Base-by-base conservation (phyloP, 2,113 vertebrate species). In the Hydrochoerus hydrochaeris region DNA sequence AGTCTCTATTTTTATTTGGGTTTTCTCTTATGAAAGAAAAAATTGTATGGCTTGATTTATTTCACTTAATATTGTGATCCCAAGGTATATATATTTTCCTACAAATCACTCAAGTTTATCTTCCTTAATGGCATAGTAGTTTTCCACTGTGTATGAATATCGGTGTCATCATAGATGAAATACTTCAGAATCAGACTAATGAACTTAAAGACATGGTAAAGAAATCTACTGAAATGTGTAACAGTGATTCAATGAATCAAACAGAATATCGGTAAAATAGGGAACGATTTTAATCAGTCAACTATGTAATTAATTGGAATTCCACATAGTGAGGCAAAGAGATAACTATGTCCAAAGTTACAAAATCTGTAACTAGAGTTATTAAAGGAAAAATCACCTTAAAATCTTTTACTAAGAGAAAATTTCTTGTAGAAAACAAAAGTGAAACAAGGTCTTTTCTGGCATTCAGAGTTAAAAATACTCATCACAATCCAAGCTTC, bases 381-480 rank as follows among this genome's bases (percentile, higher is more conserved):
- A 49, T 52, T 63, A 71, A 85, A 62, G 32, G 11, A 24, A 57
- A 90, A 90, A 91, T 62, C 26, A 80, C 4, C 1, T 84, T 78
- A 62, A 26, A 57, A 32, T 63, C 7, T 41, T 82, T 86, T 52
- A 75, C 16, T 52, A 83, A 67, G 2, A 57, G 38, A 67, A 87
- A 77, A 20, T 63, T 69, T 49, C 13, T 78, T 91, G 83, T 57
- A 97, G 67, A 84, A 91, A 91, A 49, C 77, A 10, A 94, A 71
- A 4, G 28, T 85, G 32, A 82, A 82, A 75, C 73, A 63, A 73
- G 28, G 8, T 69, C 73, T 69, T 3, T 62, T 78, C 22, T 82
- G 0, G 82, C 24, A 49, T 65, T 46, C 0, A 22, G 24, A 73
- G 38, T 17, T 67, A 80, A 85, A 78, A 62, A 2, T 26, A 57